Evolutionary conservation across 1,140 invertebrate species (phyloP).

Genomic region (Aphelenchoides fujianensis): DNA sequence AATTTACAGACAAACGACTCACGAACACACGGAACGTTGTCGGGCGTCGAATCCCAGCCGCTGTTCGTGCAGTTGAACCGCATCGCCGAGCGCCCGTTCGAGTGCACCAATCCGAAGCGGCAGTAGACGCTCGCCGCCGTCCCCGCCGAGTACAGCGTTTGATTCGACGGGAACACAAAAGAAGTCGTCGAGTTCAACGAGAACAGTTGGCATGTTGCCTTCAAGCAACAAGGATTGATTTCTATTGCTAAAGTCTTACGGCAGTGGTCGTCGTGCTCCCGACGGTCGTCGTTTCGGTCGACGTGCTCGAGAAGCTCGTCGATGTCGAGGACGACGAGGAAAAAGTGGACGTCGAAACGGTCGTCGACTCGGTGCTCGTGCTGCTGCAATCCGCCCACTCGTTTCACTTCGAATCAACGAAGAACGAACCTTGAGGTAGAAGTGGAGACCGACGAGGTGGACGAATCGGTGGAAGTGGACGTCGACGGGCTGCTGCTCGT

Average conservation of each 20-base stretch:
- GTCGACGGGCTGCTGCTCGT: neutral
- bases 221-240: too few species aligned
- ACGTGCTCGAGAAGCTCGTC: too few species aligned
- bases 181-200: neutral
- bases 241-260: too few species aligned
- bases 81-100: neutral
- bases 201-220: neutral
- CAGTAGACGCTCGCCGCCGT: neutral
- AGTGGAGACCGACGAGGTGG: conserved; percentile 1
- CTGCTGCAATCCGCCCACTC: too few species aligned
- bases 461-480: neutral
- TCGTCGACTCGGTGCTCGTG: too few species aligned
- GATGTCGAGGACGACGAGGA: too few species aligned
- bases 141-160: neutral
- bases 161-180: neutral
- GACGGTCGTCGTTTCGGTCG: too few species aligned
- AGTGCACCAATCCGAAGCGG: neutral
- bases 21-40: neutral
- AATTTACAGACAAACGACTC: neutral
- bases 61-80: neutral
- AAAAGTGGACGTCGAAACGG: too few species aligned
- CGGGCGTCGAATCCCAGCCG: conserved; percentile 6
- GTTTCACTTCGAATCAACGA: neutral
- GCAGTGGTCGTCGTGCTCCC: too few species aligned
- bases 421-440: neutral